A percentile compares a stretch with the other conserved stretches of the same genome.
These are phyloP conservation scores for Drosophila kurseongensis DNA, from an alignment of 1,140 invertebrate genomes.

Conservation along the genomic window DNA sequence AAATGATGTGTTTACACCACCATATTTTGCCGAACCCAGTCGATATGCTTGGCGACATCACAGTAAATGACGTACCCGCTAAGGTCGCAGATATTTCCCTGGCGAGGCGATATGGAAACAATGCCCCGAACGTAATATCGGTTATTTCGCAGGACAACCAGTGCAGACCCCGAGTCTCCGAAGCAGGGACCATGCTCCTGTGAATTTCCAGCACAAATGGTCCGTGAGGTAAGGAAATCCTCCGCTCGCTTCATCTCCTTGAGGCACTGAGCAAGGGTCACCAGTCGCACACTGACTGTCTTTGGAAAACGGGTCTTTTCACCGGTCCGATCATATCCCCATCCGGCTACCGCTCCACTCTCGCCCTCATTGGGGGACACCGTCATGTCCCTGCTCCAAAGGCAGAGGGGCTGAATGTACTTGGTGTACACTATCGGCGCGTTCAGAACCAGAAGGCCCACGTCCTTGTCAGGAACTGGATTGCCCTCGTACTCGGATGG, in stretches of 20 bases:
- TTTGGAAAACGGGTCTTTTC: conserved; percentile 18
- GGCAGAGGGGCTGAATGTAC: conserved; percentile 15
- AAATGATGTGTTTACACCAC: not conserved
- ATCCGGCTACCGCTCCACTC: conserved; percentile 6
- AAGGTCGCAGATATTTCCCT: conserved; percentile 6
- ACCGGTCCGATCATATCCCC: conserved; percentile 3
- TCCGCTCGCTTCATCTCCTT: conserved; percentile 8
- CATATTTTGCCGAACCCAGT: conserved; percentile 21
- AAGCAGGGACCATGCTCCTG: conserved; percentile 13
- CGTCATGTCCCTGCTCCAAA: not conserved
- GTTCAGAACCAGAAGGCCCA: conserved; percentile 11
- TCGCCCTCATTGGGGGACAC: conserved; percentile 4
- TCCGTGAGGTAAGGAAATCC: conserved; percentile 12
- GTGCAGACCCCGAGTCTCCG: conserved; percentile 14
- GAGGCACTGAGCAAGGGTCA: conserved; percentile 12
- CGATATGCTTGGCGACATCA: conserved; percentile 14
- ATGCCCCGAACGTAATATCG: conserved; percentile 11
- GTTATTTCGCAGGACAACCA: conserved; percentile 12
- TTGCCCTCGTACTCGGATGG: not conserved
- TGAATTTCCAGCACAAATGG: conserved; percentile 4
- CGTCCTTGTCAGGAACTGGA: conserved; percentile 8
- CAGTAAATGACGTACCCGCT: conserved; percentile 23
- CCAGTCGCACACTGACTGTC: conserved; percentile 14
- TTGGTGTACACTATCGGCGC: conserved; percentile 2
- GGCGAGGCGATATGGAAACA: conserved; percentile 7